Evolutionary conservation across 2,797 vertebrate species (phyloP).

Genomic region (Scomberomorus guttatus): DNA sequence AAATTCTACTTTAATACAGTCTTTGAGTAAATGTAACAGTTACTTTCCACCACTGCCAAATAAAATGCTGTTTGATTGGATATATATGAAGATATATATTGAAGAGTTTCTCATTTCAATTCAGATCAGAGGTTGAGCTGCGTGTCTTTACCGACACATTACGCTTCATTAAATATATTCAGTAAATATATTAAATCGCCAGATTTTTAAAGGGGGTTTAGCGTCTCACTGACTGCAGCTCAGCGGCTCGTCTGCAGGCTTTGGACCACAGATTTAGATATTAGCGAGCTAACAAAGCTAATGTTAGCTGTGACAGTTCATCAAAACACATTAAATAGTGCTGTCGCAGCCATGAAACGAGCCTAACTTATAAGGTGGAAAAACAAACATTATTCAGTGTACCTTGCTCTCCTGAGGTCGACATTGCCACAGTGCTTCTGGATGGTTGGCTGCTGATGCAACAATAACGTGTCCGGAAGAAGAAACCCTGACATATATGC

Average conservation of each 20-base stretch:
- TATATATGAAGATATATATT: not conserved
- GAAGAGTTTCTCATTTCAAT: rapidly evolving
- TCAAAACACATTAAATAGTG: not conserved
- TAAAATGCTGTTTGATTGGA: not conserved
- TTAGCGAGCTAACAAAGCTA: constrained; percentile 32
- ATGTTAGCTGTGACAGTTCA: constrained; percentile 15
- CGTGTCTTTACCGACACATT: not conserved
- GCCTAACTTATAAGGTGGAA: rapidly evolving
- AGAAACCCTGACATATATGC: not conserved
- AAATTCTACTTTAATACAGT: no score
- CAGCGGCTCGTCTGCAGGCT: not conserved
- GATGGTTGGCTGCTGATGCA: constrained; percentile 94
- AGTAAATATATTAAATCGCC: not conserved
- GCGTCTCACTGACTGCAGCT: not conserved
- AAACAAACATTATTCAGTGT: constrained; percentile 5
- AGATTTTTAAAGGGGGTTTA: not conserved
- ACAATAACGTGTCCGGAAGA: constrained; percentile 89
- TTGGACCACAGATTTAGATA: not conserved
- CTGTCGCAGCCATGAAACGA: not conserved
- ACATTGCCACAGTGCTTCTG: constrained; percentile 78
- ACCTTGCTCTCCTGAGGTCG: constrained; percentile 87
- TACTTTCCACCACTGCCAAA: no score
- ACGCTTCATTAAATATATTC: not conserved
- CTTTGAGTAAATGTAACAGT: no score
- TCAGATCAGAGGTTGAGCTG: no score